Evolutionary conservation across 1,140 invertebrate genomes (phyloP).

Genomic region (Drosophila bifasciata): DNA sequence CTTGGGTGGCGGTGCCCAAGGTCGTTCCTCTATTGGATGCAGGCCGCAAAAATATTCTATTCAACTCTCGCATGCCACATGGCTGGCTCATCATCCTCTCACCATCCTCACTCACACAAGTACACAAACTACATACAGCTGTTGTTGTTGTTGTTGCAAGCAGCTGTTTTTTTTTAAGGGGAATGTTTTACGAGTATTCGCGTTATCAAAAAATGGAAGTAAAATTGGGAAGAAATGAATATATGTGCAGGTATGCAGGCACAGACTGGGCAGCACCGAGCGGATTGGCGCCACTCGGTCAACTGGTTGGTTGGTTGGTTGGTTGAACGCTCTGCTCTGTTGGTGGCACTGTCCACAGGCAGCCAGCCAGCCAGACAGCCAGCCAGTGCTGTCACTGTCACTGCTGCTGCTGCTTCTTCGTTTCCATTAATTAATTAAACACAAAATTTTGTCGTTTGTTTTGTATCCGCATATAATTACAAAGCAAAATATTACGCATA

Average conservation of each 20-base stretch:
- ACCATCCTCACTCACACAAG: not conserved
- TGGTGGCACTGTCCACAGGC: no score
- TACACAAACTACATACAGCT: conserved; percentile 10
- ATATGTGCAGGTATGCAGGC: not conserved
- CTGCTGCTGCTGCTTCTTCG: conserved; percentile 24
- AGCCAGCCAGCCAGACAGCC: no score
- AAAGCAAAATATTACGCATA: conserved; percentile 75
- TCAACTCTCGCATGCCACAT: conserved; percentile 50
- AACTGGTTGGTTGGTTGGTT: conserved; percentile 64
- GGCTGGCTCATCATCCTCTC: not conserved
- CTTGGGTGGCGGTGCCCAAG: conserved; percentile 33
- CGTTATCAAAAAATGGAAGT: not conserved
- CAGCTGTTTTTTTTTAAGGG: conserved; percentile 71
- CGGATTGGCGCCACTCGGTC: conserved; percentile 68
- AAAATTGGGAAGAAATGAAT: not conserved
- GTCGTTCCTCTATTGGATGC: conserved; percentile 45
- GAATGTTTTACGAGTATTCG: not conserved
- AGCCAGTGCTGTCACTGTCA: conserved; percentile 6
- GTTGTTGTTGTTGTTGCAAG: conserved; percentile 39
- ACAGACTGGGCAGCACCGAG: conserved; percentile 21
- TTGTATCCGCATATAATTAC: conserved; percentile 66
- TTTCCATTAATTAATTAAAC: conserved; percentile 79
- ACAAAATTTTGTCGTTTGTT: conserved; percentile 54
- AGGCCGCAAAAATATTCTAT: conserved; percentile 31
- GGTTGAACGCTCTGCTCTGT: conserved; percentile 20